Evolutionary conservation across 2,888 invertebrate genomes (phyloP), one percentile per base, ranked within the genome.

Genomic region (Acrobasis consociella): DNA sequence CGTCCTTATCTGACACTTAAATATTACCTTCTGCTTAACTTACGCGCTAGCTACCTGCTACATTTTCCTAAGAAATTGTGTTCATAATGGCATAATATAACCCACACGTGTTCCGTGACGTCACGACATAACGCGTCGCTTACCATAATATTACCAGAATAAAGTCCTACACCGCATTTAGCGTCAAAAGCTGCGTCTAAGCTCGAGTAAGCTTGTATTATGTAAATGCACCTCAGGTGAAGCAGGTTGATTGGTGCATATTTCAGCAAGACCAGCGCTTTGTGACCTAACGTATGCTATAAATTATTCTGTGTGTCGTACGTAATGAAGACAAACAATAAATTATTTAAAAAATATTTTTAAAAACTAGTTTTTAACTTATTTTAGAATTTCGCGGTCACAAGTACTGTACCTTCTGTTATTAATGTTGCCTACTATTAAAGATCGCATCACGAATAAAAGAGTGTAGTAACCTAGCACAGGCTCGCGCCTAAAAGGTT

Each of bases 191-290:
- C 37, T 53, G 10, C 10, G 11, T 38, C 16, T 53, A 15, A 53
- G 31, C 38, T 53, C 13, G 38, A 2, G 9, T 52, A 52, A 11
- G 13, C 38, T 53, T 11, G 38, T 15, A 53, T 53, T 53, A 53
- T 53, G 53, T 38, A 53, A 53, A 53, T 53, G 17, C 31, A 38
- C 53, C 53, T 53, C 16, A 2, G 3, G 22, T 3, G 37, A 15
- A 10, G n/a, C 13, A 38, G 15, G 53, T 53, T 53, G 53, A 53
- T 38, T 37, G 53, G 53, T 53, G 38, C 53, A 53, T 53, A 38
- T 53, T 53, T 53, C 53, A 53, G 38, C 38, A 38, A n/a, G 37
- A 38, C 38, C 9, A 53, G 53, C 15, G 37, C 38, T 53, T 38
- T 37, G 38, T 31, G 52, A 22, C 17, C 52, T 52, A 8, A 31